These are phyloP conservation scores for Bombus sylvicola DNA, from an alignment of 1,140 invertebrate species.

Conservation along the genomic window DNA sequence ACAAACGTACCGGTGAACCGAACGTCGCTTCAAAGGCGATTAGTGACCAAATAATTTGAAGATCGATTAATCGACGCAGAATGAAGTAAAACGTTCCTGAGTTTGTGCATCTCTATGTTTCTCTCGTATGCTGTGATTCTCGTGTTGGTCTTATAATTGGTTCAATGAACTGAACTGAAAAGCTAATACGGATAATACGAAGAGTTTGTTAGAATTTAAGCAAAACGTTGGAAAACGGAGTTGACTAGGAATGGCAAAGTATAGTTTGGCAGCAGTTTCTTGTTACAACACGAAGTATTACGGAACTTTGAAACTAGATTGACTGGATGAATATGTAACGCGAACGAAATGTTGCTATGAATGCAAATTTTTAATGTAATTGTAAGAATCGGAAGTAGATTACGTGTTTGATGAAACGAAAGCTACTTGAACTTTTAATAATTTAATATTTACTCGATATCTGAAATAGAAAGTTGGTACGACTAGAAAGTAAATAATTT, in stretches of 20 bases:
- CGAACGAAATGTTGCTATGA: background rate
- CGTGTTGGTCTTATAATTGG: background rate
- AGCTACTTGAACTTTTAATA: background rate
- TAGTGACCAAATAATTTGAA: background rate
- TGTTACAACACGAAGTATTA: background rate
- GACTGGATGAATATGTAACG: background rate
- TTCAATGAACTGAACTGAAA: background rate
- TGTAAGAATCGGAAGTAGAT: background rate
- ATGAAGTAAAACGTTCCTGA: background rate
- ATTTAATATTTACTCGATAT: background rate
- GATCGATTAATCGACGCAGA: background rate
- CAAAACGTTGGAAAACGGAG: background rate
- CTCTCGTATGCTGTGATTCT: background rate
- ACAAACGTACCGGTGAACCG: too few relatives aligned
- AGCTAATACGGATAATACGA: background rate
- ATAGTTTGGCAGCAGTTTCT: background rate
- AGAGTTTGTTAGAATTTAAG: background rate
- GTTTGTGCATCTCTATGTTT: background rate
- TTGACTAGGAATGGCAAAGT: background rate
- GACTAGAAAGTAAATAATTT: too few relatives aligned
- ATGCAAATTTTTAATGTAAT: background rate
- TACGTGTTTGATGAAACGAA: background rate
- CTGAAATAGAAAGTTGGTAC: background rate
- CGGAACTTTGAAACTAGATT: background rate
- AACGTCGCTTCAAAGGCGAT: too few relatives aligned